Conservation (phyloP, 1,140 invertebrate species). For the Pogonomyrmex californicus region DNA sequence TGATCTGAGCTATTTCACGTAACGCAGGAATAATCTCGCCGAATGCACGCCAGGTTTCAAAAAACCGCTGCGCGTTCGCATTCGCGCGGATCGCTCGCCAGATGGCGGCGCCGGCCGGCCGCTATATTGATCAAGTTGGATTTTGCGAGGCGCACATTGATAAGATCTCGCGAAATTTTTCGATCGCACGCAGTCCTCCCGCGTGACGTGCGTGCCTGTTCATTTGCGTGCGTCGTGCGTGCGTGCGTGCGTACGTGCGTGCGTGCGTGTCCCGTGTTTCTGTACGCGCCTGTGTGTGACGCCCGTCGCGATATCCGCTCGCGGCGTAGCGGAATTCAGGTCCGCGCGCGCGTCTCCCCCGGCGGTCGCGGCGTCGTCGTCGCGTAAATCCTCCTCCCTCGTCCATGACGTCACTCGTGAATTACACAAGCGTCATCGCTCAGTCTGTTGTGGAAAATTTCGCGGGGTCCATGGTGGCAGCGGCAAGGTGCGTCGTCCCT, state of each 20-base stretch:
- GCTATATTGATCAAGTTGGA: conserved; percentile 79
- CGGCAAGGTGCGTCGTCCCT: neutral
- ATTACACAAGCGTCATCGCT: conserved; percentile 79
- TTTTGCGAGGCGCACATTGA: conserved; percentile 75
- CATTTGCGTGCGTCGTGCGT: neutral
- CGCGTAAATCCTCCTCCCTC: conserved; percentile 66
- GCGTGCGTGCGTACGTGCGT: neutral
- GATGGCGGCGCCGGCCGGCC: conserved; percentile 60
- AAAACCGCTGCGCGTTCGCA: neutral
- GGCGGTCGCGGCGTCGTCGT: neutral
- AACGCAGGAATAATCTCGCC: too few species aligned
- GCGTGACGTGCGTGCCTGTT: conserved; percentile 46
- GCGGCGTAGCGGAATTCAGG: neutral
- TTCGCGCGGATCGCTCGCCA: conserved; percentile 58
- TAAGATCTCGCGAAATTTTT: conserved; percentile 74
- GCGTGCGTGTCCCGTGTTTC: neutral
- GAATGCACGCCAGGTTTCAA: neutral
- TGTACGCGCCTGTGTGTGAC: neutral
- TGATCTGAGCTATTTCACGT: too few species aligned
- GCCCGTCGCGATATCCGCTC: neutral
- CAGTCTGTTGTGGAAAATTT: conserved; percentile 79
- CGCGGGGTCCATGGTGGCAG: conserved; percentile 59
- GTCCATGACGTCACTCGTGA: conserved; percentile 76
- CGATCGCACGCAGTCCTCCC: conserved; percentile 57
- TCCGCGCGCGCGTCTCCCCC: conserved; percentile 21